These are phyloP conservation scores for Tamias sibiricus DNA, from an alignment of 2,113 vertebrate species.

Conservation along the genomic window DNA sequence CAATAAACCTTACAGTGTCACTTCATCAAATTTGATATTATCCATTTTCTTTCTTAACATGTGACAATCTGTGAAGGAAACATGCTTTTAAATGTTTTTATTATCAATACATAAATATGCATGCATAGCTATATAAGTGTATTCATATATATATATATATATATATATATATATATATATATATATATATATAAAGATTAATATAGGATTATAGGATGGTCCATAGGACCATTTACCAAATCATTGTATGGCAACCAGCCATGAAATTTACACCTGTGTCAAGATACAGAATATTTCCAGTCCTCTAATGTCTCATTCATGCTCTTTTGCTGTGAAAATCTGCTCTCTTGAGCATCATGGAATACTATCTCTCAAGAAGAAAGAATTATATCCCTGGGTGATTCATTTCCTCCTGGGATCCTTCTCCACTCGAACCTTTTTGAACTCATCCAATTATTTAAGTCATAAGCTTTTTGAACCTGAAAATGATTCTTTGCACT, in stretches of 20 bases:
- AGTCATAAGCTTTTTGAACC: neutral
- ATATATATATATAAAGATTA: neutral
- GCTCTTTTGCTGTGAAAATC: neutral
- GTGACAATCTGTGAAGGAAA: neutral
- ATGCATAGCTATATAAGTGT: neutral
- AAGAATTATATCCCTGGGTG: neutral
- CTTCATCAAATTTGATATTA: neutral
- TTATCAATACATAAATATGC: neutral
- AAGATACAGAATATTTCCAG: neutral
- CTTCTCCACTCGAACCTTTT: neutral
- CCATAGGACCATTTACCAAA: neutral
- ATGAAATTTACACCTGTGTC: neutral
- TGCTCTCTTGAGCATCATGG: neutral
- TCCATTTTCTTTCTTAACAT: neutral
- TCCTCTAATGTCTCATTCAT: neutral
- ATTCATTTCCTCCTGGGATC: neutral
- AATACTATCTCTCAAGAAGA: neutral
- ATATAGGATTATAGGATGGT: neutral
- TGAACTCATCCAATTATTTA: conserved; percentile 41
- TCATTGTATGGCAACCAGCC: neutral
- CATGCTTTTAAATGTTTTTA: neutral
- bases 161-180: neutral
- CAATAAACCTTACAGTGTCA: neutral
- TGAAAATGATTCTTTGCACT: neutral
- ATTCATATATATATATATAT: neutral